phyloP scores from a whole-genome alignment of 1,140 invertebrate species.

The Brachystomella parvula region DNA sequence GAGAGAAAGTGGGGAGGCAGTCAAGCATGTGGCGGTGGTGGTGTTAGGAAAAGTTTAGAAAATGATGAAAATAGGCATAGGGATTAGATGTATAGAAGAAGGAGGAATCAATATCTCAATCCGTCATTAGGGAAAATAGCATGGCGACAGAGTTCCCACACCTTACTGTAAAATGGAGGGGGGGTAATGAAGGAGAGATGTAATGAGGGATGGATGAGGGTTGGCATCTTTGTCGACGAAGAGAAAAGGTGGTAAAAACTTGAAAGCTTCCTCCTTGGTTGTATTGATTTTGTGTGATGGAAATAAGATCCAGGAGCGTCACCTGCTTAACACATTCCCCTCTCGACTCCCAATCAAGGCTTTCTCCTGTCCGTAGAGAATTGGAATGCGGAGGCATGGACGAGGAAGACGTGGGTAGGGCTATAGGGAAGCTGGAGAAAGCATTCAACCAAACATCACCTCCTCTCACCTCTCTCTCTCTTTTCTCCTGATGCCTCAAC shows the following conservation, averaged over 20 bases:
- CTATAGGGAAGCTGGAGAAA: neutral
- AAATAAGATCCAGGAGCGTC: conserved; percentile 35
- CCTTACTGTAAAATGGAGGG: too few relatives aligned
- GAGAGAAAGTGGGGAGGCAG: too few relatives aligned
- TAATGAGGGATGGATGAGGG: conserved; percentile 6
- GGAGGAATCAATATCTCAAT: too few relatives aligned
- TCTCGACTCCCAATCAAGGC: conserved; percentile 37
- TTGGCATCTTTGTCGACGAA: neutral
- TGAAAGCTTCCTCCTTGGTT: neutral
- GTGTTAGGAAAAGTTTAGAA: too few relatives aligned
- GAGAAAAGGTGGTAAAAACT: neutral
- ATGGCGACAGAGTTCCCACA: too few relatives aligned
- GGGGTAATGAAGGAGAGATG: too few relatives aligned
- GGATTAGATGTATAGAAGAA: too few relatives aligned
- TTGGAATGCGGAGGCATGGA: conserved; percentile 17
- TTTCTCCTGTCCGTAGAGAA: conserved; percentile 32
- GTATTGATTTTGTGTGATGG: conserved; percentile 36
- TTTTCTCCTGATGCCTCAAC: neutral
- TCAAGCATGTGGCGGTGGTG: too few relatives aligned
- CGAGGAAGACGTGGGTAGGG: too few relatives aligned
- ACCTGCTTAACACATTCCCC: conserved; percentile 37
- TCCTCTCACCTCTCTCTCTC: conserved; percentile 18
- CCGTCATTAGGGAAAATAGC: too few relatives aligned
- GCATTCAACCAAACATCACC: too few relatives aligned
- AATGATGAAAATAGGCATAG: too few relatives aligned